phyloP scores from a whole-genome alignment of 2,113 vertebrate species.

The Stercorarius parasiticus region DNA sequence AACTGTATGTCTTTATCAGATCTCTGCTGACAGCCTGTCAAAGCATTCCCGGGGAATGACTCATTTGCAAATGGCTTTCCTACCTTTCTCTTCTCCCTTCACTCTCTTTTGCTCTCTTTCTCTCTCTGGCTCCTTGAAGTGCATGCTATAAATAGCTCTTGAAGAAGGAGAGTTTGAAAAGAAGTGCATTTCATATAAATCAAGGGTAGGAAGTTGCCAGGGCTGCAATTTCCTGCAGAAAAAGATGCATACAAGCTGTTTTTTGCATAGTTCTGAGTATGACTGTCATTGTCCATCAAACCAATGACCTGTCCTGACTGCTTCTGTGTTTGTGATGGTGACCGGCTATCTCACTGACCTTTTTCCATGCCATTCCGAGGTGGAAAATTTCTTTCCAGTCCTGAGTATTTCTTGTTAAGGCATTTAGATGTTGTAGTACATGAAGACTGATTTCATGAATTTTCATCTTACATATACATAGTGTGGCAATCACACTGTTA shows the following conservation, averaged over 20 bases:
- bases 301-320: not conserved
- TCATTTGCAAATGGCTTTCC: slow-evolving; percentile 21
- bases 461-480: not conserved
- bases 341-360: not conserved
- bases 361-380: not conserved
- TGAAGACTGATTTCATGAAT: not conserved
- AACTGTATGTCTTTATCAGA: slow-evolving; percentile 28
- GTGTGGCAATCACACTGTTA: not conserved
- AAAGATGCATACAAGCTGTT: not conserved
- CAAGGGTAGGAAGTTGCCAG: not conserved
- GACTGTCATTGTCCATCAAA: not conserved
- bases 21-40: slow-evolving; percentile 52
- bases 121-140: not conserved
- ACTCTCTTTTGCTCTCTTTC: not conserved
- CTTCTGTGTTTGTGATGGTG: not conserved
- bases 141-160: not conserved
- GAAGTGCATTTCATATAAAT: not conserved
- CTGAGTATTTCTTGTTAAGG: not conserved
- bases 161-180: slow-evolving; percentile 9
- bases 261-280: not conserved
- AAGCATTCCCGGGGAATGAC: slow-evolving; percentile 7
- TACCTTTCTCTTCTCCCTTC: slow-evolving; percentile 2
- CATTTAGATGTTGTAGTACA: not conserved
- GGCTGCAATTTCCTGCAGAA: not conserved
- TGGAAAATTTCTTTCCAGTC: not conserved